Evolutionary conservation across 2,113 vertebrate genomes (phyloP), one percentile per base, ranked within the genome.

Genomic region (Mustelus asterias): DNA sequence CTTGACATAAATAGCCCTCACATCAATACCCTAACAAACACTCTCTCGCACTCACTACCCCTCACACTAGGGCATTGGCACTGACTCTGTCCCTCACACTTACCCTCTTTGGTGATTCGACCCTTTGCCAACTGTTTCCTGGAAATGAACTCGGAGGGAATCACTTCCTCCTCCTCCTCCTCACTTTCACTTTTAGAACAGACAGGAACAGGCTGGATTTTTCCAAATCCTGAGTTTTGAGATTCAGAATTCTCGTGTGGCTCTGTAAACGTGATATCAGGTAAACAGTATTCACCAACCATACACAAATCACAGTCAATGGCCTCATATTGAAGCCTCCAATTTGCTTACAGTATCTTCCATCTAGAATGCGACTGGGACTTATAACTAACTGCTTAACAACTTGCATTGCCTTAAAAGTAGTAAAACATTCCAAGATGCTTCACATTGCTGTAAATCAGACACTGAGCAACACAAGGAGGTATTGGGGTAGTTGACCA

Each of bases 101-200:
- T 98, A 99, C 99, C 99, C 94, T 99, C 98, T 98, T 97, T 98
- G 72, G 98, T 98, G 96, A 99, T 97, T 67, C 98, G 98, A 96
- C 98, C 98, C 96, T 98, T 99, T 96, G 99, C 98, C 96, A 99
- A 97, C 96, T 99, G 98, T 96, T 97, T 98, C 97, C 98, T 98
- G 96, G 99, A 99, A 97, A 99, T 98, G 96, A 99, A 98, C 96
- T 98, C 98, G 0, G 98, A 98, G 33, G 98, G 97, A 96, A 99
- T 97, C 70, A 98, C 98, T 33, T 96, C 96, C 94, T 98, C 97
- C 26, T 98, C 98, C 0, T 98, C 97, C 1, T 98, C 98, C 80
- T 98, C 97, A 20, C 97, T 97, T 72, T 99, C 98, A 83, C 98
- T 98, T 96, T 97, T 97, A n/a, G 97, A 96, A 96, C 97, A 98